Evolutionary conservation across 2,113 vertebrate genomes (phyloP), one percentile per base, ranked within the genome.

Genomic region (Caloenas nicobarica): DNA sequence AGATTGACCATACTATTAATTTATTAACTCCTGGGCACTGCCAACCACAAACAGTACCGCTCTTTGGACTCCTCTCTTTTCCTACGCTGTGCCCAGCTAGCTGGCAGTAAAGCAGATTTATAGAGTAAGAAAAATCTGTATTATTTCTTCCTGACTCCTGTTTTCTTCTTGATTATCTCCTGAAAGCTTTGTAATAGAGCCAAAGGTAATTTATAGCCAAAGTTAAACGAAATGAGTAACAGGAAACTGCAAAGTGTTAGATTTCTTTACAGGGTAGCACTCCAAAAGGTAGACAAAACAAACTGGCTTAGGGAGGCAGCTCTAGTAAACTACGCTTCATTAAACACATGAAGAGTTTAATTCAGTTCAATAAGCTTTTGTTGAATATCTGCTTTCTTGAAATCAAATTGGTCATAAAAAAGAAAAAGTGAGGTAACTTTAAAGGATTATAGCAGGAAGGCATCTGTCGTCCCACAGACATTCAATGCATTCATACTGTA

Each of bases 231-330:
- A 94, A 91, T 64, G 68, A 96, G 29, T 70, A 95, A 95, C 88
- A 91, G 88, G 93, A 88, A 96, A 97, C 81, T 91, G 87, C 66
- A 38, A 86, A 93, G 93, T 93, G 81, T 96, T 93, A 81, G 68
- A 88, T 97, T 97, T 97, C 96, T 96, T 91, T 86, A 86, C 56
- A 86, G 89, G 38, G 38, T 86, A 88, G 57, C 64, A 91, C 58
- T 92, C 84, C 86, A 73, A 86, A 95, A 81, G 57, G 81, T 3
- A 94, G 87, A 97, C 72, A 97, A 96, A 97, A 96, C 82, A 97
- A 93, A 89, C 60, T 53, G 77, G 89, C 80, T 81, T 48, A 93
- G 78, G 86, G 88, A 91, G 93, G 86, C 84, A 97, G 64, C 74
- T 66, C 54, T 11, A 88, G 46, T 94, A 87, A 96, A 91, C 60